Base-by-base conservation (phyloP, 64 coral and sea anemone genomes). In the Anthopleura sola region DNA sequence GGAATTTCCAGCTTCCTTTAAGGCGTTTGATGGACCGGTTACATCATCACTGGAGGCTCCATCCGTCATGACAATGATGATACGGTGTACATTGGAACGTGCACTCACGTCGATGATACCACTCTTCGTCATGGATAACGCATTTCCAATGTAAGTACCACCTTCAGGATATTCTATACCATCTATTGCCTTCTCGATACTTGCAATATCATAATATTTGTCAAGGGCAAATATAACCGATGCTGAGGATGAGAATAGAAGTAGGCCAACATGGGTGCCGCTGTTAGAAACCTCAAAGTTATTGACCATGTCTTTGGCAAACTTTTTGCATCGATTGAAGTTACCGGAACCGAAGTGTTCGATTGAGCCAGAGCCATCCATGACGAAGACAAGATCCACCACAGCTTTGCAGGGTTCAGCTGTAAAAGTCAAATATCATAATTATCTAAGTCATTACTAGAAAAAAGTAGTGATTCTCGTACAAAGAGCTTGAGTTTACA, bases 321-420 rank as follows among this genome's bases (percentile, higher is more conserved):
- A 87, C 31, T 83, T 34, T 23, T 60, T 47, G 31, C 60, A 64
- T 24, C 57, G 32, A 16, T 81, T 75, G 32, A 92, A 87, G 47
- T 87, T 92, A 28, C 85, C 90, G 6, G 20, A 2, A 20, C 77
- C 89, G 13, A 33, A 11, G 29, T 49, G 5, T 29, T 91, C 84
- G 40, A 87, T 87, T 37, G 81, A 85, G 1, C 85, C 80, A 24
- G 90, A 92, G 7, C 90, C 90, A 53, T 92, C 90, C 0, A 92
- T 60, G 16, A 92, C 18, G 74, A 92, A 83, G 24, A 15, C 84
- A 1, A 92, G 85, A 18, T 92, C 85, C 26, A 91, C 80, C 12
- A 83, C 80, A 32, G 47, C 47, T 46, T 83, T 50, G 48, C 80
- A 83, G 10, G 80, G 37, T 54, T 36, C 37, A 11, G 58, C 58